phyloP scores from a whole-genome alignment of 1,140 invertebrate genomes.

The Nasonia giraulti region DNA sequence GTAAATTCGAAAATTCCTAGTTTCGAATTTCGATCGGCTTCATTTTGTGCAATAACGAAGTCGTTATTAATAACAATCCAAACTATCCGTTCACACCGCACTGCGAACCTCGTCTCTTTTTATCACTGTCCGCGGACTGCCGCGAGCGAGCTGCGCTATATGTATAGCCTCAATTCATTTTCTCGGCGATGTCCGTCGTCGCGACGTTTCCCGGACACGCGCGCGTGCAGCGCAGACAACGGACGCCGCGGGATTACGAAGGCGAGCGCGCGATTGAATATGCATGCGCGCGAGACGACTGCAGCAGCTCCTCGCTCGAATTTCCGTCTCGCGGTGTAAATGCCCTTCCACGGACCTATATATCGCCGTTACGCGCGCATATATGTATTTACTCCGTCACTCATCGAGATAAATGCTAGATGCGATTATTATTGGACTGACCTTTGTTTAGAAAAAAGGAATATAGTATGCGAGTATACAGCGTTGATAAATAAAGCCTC shows the following conservation, averaged over 20 bases:
- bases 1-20: neutral
- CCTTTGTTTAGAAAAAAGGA: too few relatives aligned
- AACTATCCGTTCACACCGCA: too few relatives aligned
- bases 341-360: slow-evolving; percentile 9
- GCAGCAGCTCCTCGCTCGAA: neutral
- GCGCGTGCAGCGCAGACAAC: neutral
- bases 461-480: too few relatives aligned
- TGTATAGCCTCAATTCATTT: slow-evolving; percentile 11
- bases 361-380: neutral
- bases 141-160: neutral
- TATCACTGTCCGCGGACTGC: neutral
- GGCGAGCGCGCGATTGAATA: slow-evolving; percentile 28
- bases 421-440: neutral
- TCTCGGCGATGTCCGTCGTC: slow-evolving; percentile 8
- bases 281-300: slow-evolving; percentile 6
- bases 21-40: neutral
- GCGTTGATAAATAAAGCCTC: too few relatives aligned
- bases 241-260: slow-evolving; percentile 33
- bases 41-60: neutral
- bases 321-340: slow-evolving; percentile 36
- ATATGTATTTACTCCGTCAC: neutral
- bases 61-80: too few relatives aligned
- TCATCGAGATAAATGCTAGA: neutral
- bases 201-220: slow-evolving; percentile 28
- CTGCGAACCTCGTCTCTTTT: too few relatives aligned